phyloP scores from a whole-genome alignment of 1,140 invertebrate genomes.

The Branchinecta lynchi region DNA sequence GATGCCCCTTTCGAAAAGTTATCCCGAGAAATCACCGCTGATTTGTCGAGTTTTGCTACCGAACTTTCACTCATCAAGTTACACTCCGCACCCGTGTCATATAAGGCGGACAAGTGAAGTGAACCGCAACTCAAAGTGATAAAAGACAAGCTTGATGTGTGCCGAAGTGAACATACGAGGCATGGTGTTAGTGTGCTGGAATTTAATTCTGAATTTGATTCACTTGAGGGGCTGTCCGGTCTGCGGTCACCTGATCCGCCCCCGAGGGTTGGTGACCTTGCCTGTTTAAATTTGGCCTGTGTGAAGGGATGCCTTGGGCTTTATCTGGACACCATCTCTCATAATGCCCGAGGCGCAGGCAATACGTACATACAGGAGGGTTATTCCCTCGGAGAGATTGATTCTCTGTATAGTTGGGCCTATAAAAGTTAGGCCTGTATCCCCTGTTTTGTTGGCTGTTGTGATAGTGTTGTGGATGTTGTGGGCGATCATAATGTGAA shows the following conservation, averaged over 20 bases:
- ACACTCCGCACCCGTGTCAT: neutral
- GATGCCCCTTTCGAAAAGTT: neutral
- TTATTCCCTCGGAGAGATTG: too few relatives aligned
- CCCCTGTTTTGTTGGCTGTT: too few relatives aligned
- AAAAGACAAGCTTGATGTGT: neutral
- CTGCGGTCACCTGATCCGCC: neutral
- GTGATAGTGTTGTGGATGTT: too few relatives aligned
- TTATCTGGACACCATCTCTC: too few relatives aligned
- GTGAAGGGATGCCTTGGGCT: too few relatives aligned
- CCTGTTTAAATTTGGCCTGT: neutral
- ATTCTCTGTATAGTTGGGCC: too few relatives aligned
- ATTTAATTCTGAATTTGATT: neutral
- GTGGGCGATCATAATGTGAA: too few relatives aligned
- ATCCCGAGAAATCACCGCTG: neutral
- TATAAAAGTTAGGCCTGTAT: too few relatives aligned
- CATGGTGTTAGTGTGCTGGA: neutral
- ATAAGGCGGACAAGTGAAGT: neutral
- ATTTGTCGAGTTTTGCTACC: neutral
- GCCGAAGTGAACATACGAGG: neutral
- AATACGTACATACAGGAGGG: too few relatives aligned
- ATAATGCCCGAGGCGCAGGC: too few relatives aligned
- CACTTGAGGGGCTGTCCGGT: neutral
- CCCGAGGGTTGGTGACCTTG: neutral
- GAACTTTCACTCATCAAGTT: neutral
- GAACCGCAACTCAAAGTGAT: neutral